Conservation (phyloP, 2,888 invertebrate species). For the Tenthredo distinguenda region DNA sequence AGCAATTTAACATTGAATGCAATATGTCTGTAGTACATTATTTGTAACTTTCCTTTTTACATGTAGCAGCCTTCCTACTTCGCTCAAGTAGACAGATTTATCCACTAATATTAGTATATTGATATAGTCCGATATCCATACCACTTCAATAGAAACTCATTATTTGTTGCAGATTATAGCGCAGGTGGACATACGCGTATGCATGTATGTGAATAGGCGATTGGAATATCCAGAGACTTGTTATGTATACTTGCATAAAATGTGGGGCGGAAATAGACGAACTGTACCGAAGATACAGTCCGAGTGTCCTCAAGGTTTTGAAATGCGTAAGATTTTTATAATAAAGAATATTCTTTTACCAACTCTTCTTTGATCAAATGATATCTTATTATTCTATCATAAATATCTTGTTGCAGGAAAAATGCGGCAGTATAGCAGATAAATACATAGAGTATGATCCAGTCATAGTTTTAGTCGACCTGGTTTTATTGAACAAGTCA, state of each 20-base stretch:
- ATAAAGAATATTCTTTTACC: constrained; percentile 18
- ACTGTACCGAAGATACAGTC: constrained; percentile 85
- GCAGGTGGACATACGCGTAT: neutral
- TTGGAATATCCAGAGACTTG: neutral
- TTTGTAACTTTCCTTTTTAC: neutral
- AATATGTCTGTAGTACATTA: neutral
- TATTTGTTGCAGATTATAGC: neutral
- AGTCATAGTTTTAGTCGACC: constrained; percentile 92
- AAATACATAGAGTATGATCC: constrained; percentile 96
- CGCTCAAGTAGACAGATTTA: neutral
- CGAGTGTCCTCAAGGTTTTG: constrained; percentile 85
- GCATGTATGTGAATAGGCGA: neutral
- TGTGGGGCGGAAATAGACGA: constrained; percentile 84
- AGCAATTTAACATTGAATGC: neutral
- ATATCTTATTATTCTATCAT: constrained; percentile 19
- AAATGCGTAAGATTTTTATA: constrained; percentile 84
- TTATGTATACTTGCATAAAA: constrained; percentile 83
- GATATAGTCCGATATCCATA: neutral
- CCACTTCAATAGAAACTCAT: neutral
- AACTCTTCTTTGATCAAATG: constrained; percentile 26
- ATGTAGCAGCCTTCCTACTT: neutral
- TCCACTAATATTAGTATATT: neutral
- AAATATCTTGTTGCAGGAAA: constrained; percentile 81
- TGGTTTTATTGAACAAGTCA: constrained; percentile 88
- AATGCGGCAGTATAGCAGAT: constrained; percentile 89